phyloP scores from a whole-genome alignment of 2,888 invertebrate genomes.

The Torymus texanus region DNA sequence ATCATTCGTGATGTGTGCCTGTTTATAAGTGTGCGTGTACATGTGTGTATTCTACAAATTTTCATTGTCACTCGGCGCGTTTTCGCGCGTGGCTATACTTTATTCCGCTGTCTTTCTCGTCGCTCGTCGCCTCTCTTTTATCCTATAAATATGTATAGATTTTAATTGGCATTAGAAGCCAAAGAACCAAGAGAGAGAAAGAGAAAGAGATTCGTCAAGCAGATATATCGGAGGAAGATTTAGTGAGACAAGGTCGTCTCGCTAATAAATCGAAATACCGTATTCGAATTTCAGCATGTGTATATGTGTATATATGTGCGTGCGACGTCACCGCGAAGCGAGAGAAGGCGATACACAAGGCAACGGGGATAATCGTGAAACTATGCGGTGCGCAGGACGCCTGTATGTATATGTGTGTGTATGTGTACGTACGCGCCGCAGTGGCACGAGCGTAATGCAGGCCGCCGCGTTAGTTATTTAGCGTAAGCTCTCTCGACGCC shows the following conservation, averaged over 20 bases:
- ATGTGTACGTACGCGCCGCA: not conserved
- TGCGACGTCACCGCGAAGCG: not conserved
- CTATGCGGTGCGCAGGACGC: conserved; percentile 59
- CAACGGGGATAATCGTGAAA: conserved; percentile 62
- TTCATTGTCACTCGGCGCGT: conserved; percentile 16
- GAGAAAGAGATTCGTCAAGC: not conserved
- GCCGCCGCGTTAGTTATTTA: conserved; percentile 48
- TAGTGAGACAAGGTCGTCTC: conserved; percentile 35
- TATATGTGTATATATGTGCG: not conserved
- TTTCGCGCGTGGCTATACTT: conserved; percentile 10
- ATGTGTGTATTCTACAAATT: conserved; percentile 1
- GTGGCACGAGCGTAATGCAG: conserved; percentile 33
- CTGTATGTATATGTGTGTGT: not conserved
- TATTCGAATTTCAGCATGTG: conserved; percentile 38
- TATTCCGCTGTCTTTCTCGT: not conserved
- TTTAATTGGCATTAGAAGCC: conserved; percentile 32
- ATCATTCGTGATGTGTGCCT: not conserved
- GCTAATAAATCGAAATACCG: conserved; percentile 49
- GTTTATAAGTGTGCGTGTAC: not conserved
- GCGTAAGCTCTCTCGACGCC: conserved; percentile 39
- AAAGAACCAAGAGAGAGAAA: not conserved
- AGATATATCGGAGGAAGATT: conserved; percentile 39
- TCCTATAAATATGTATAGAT: conserved; percentile 34
- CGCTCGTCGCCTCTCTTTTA: too few species aligned
- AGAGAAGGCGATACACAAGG: conserved; percentile 2